phyloP scores from a whole-genome alignment of 2,888 invertebrate genomes.

The Incurvaria masculella region DNA sequence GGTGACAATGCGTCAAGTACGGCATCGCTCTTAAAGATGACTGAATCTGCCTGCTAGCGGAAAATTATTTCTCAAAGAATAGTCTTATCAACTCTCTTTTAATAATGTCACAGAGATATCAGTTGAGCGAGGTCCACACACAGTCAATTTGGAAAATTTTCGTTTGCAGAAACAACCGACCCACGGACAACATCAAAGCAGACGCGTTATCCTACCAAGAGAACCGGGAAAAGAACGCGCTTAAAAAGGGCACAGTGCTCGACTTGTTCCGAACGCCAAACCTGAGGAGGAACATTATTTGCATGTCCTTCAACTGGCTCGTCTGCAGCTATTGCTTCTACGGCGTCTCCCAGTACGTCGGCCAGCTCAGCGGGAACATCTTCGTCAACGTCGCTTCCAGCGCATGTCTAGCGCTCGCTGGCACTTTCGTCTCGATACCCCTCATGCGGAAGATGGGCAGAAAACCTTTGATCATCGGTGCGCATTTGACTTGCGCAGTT shows the following conservation, averaged over 20 bases:
- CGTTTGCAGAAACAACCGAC: slow-evolving; percentile 23
- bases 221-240: slow-evolving; percentile 19
- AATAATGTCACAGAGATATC: too few relatives aligned
- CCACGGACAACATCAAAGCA: slow-evolving; percentile 35
- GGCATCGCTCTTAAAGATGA: too few relatives aligned
- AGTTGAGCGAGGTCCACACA: too few relatives aligned
- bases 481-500: slow-evolving; percentile 56
- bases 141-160: slow-evolving; percentile 12
- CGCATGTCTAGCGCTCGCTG: too few relatives aligned
- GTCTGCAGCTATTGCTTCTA: slow-evolving; percentile 72
- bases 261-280: slow-evolving; percentile 67
- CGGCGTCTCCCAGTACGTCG: slow-evolving; percentile 30
- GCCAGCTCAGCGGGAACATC: too few relatives aligned
- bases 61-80: too few relatives aligned
- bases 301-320: slow-evolving; percentile 72
- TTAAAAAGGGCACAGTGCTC: slow-evolving; percentile 41
- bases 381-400: too few relatives aligned
- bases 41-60: too few relatives aligned
- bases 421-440: too few relatives aligned
- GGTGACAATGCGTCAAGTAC: too few relatives aligned
- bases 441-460: too few relatives aligned
- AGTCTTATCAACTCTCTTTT: too few relatives aligned
- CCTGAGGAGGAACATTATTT: slow-evolving; percentile 63
- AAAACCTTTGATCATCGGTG: background rate
- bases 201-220: slow-evolving; percentile 33